Conservation (phyloP, 2,113 vertebrate genomes). For the Gobius niger region DNA sequence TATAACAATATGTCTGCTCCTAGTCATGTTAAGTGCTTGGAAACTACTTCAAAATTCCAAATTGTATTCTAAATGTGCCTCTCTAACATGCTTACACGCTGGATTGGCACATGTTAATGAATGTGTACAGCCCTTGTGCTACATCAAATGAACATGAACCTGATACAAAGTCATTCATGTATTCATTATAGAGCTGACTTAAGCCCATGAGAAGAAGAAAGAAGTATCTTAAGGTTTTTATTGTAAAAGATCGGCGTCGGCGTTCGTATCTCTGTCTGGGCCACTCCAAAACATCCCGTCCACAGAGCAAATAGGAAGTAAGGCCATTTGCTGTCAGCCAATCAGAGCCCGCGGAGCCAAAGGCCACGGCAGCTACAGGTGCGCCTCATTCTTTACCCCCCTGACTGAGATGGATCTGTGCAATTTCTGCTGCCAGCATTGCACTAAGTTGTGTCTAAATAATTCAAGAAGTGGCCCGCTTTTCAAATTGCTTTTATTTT, state of each 20-base stretch:
- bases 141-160: too few relatives aligned
- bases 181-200: too few relatives aligned
- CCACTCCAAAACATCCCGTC: not conserved
- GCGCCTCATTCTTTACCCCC: slow-evolving; percentile 64
- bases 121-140: too few relatives aligned
- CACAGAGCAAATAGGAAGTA: slow-evolving; percentile 47
- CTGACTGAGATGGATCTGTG: slow-evolving; percentile 81
- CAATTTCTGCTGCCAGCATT: slow-evolving; percentile 74
- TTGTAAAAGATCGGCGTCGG: not conserved
- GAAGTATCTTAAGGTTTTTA: not conserved
- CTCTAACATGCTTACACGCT: too few relatives aligned
- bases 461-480: slow-evolving; percentile 73
- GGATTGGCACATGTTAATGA: too few relatives aligned
- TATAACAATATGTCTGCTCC: too few relatives aligned
- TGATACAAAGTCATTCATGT: too few relatives aligned
- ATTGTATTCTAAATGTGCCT: too few relatives aligned
- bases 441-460: slow-evolving; percentile 79
- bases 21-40: too few relatives aligned
- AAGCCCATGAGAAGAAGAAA: too few relatives aligned
- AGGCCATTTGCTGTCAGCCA: slow-evolving; percentile 30
- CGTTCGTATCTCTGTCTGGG: not conserved
- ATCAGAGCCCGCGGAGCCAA: slow-evolving; percentile 59
- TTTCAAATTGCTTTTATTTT: slow-evolving; percentile 78
- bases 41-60: too few relatives aligned
- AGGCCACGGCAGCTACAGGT: slow-evolving; percentile 77